These are phyloP conservation scores for Pyrgilauda ruficollis DNA, from an alignment of 2,113 vertebrate species.

Conservation along the genomic window DNA sequence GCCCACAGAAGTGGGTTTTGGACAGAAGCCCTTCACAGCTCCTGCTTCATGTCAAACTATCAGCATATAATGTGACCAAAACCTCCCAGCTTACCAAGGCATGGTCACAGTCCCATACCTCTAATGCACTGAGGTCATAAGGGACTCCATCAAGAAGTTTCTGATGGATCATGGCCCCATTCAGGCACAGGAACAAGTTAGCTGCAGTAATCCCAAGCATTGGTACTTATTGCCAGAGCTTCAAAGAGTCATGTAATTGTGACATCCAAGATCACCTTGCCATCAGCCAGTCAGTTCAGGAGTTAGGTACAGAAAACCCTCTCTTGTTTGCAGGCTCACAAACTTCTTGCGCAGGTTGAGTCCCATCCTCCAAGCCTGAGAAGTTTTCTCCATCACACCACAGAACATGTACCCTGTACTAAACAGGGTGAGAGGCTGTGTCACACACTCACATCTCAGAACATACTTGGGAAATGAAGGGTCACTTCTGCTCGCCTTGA, in stretches of 20 bases:
- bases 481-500: background rate
- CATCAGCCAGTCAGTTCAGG: background rate
- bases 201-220: background rate
- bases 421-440: background rate
- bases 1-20: background rate
- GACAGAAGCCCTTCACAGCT: background rate
- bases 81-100: background rate
- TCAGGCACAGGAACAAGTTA: background rate
- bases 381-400: background rate
- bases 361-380: background rate
- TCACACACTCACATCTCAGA: background rate
- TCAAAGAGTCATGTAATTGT: background rate
- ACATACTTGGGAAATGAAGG: background rate
- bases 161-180: background rate
- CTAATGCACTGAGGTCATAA: background rate
- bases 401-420: background rate
- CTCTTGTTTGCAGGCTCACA: background rate
- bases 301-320: background rate
- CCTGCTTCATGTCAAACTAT: background rate
- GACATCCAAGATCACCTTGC: background rate
- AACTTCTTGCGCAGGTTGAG: background rate
- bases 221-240: background rate
- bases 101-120: too few relatives aligned
- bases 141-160: background rate
- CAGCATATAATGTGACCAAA: background rate